Base-by-base conservation (phyloP, 1,140 invertebrate species). In the Eupeodes corollae region DNA sequence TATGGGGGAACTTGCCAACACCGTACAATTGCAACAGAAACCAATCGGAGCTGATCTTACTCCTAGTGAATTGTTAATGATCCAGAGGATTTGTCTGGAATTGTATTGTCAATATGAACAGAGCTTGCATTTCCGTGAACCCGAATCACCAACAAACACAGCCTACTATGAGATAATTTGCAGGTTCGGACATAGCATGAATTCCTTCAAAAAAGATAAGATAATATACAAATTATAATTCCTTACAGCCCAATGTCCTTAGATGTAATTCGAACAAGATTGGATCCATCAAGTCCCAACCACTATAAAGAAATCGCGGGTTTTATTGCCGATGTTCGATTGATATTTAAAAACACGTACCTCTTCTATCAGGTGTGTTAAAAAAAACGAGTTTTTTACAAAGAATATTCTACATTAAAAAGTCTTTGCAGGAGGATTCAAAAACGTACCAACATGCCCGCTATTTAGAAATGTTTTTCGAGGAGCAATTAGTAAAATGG, bases 311-410 rank as follows among this genome's bases (percentile, higher is more conserved):
- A 78, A 56, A 74, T 88, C 40, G 75, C 80, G 54, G 79, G 86
- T 54, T 83, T 92, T 60, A 75, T 93, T 42, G 71, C 77, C 39
- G 91, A 94, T 70, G 80, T 89, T 44, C 78, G 86, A 49, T 75
- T 88, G 50, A 84, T 94, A 63, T 92, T 94, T 70, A 82, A 79
- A 64, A 92, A 92, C 71, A 91, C 88, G 44, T 86, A 84, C 63
- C 75, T 73, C 13, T 91, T 82, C 65, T 91, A 92, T 75, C 71
- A 81, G 56, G 88, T 91, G 76, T 81, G 80, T 77, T 46, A 40
- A 46, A 46, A 14, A 10, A 12, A 2, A 26, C 13, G 12, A 37
- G 5, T n/a, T 37, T 12, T 39, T 45, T 49, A 16, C 16, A 38
- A 13, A 11, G 10, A 14, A 16, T 11, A 33, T 21, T 42, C 34